phyloP scores from a whole-genome alignment of 2,888 invertebrate species.

The Kryphioiulus occultus region DNA sequence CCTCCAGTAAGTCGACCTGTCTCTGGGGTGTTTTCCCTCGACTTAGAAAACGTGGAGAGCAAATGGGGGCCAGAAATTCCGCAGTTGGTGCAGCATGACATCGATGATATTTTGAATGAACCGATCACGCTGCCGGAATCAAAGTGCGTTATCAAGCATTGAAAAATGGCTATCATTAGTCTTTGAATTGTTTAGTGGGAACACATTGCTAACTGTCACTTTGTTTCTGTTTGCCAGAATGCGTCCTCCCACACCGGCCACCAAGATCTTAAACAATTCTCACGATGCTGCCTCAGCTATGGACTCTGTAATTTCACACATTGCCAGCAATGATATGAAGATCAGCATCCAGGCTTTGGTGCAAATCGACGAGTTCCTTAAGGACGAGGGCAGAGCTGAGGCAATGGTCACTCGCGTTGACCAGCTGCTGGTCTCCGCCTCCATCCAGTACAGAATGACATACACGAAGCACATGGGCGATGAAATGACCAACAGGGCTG shows the following conservation, averaged over 20 bases:
- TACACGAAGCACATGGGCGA: constrained; percentile 62
- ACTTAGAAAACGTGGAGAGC: constrained; percentile 62
- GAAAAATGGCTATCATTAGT: background rate
- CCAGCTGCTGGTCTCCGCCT: constrained; percentile 71
- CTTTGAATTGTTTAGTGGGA: background rate
- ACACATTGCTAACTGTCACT: background rate
- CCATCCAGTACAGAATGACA: constrained; percentile 70
- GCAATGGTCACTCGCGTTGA: constrained; percentile 70
- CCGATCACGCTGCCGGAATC: constrained; percentile 59
- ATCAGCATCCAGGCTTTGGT: constrained; percentile 73
- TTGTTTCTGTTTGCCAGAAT: constrained; percentile 45
- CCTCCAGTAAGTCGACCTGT: constrained; percentile 61
- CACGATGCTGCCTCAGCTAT: constrained; percentile 62
- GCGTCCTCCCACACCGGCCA: constrained; percentile 59
- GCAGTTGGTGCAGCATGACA: constrained; percentile 59
- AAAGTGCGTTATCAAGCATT: constrained; percentile 45
- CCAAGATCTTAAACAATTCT: constrained; percentile 57
- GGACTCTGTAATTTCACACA: constrained; percentile 69
- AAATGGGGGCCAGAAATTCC: constrained; percentile 55
- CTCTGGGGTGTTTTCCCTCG: constrained; percentile 80
- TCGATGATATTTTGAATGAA: constrained; percentile 59
- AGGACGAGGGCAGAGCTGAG: constrained; percentile 60
- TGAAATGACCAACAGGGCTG: constrained; percentile 58
- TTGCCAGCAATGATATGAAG: constrained; percentile 71
- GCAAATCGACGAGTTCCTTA: constrained; percentile 73